Percentiles rank a stretch among this genome's conserved stretches.
These are phyloP conservation scores for Phycodurus eques DNA, from an alignment of 2,113 vertebrate species.

Conservation along the genomic window DNA sequence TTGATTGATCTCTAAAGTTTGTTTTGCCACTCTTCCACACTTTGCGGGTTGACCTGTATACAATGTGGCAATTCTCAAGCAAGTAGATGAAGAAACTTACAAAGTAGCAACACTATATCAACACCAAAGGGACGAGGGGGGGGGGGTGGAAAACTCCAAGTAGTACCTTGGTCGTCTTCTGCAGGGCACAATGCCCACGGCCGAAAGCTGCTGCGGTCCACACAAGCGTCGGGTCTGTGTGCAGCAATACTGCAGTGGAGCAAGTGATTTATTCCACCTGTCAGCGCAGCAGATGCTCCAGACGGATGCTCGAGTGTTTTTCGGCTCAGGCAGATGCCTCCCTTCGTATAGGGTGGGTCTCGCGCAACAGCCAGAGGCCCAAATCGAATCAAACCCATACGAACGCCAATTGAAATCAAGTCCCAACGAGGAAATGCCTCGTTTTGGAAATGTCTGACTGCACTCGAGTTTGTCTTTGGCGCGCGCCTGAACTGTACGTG, in stretches of 20 bases:
- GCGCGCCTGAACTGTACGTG: neutral
- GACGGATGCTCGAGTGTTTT: slow-evolving; percentile 23
- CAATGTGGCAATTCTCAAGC: no score
- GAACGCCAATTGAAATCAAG: slow-evolving; percentile 21
- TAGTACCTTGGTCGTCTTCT: neutral
- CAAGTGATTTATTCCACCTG: slow-evolving; percentile 55
- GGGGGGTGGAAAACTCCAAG: neutral
- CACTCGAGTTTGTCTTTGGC: neutral
- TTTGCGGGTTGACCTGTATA: no score
- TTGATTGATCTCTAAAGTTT: no score
- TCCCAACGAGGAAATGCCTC: slow-evolving; percentile 13
- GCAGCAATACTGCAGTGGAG: slow-evolving; percentile 19
- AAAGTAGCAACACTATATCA: neutral
- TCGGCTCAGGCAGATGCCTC: slow-evolving; percentile 30
- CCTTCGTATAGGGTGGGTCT: slow-evolving; percentile 25
- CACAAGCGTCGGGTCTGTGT: slow-evolving; percentile 13
- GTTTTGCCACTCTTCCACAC: neutral
- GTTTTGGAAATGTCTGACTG: slow-evolving; percentile 4
- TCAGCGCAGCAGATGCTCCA: slow-evolving; percentile 44
- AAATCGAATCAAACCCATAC: slow-evolving; percentile 34
- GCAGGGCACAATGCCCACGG: slow-evolving; percentile 1
- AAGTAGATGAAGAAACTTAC: no score
- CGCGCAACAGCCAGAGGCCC: slow-evolving; percentile 16
- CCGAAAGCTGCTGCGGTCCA: slow-evolving; percentile 20
- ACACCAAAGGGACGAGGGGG: neutral